Percentiles rank a stretch among this genome's conserved stretches.
These are phyloP conservation scores for Malaclemys terrapin DNA, from an alignment of 2,113 vertebrate species.

Conservation along the genomic window DNA sequence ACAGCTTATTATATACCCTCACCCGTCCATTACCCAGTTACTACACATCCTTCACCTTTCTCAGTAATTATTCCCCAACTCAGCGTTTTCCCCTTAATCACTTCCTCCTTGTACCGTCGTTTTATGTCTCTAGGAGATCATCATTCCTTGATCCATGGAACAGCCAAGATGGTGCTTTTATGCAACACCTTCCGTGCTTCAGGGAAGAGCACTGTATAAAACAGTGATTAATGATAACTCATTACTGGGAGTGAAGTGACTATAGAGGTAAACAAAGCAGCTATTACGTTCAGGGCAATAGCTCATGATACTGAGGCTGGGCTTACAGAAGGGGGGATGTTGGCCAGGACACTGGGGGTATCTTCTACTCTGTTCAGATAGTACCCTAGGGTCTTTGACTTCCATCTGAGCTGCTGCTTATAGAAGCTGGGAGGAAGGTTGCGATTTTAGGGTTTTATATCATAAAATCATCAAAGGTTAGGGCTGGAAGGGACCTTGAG, in stretches of 20 bases:
- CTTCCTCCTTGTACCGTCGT: not conserved
- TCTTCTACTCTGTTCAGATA: not conserved
- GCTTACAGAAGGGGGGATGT: not conserved
- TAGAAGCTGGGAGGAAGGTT: not conserved
- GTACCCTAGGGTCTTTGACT: conserved; percentile 33
- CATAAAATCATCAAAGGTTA: not conserved
- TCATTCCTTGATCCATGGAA: not conserved
- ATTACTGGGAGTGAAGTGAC: conserved; percentile 48
- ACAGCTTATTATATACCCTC: conserved; percentile 1
- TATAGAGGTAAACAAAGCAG: conserved; percentile 54
- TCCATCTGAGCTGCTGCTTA: not conserved
- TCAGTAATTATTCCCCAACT: conserved; percentile 23
- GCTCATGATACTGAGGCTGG: fast-evolving
- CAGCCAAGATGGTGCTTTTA: not conserved
- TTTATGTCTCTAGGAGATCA: conserved; percentile 9
- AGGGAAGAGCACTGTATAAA: not conserved
- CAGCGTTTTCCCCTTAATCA: not conserved
- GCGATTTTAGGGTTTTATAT: not conserved
- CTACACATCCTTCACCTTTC: not conserved
- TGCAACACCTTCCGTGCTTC: conserved; percentile 6
- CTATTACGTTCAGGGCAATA: not conserved
- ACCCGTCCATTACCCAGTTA: not conserved
- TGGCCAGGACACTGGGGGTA: not conserved
- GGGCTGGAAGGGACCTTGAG: not conserved
- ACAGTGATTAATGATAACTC: conserved; percentile 45